Evolutionary conservation across 2,888 invertebrate genomes (phyloP).

Genomic region (Microctonus hyperodae): DNA sequence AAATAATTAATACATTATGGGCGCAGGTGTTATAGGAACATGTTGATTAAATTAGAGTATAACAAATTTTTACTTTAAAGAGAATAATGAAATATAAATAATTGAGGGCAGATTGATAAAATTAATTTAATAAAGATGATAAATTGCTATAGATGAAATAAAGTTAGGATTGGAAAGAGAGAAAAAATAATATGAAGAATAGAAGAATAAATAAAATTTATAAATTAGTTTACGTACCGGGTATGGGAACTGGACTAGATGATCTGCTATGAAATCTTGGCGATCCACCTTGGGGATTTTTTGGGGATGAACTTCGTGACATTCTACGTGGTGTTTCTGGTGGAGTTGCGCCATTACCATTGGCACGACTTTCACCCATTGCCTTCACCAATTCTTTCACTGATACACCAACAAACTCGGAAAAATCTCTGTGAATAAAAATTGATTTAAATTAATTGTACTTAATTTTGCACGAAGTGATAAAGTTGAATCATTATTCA

Average conservation of each 20-base stretch:
- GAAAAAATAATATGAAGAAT: neutral
- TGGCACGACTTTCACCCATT: conserved; percentile 78
- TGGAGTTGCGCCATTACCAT: conserved; percentile 79
- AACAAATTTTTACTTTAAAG: neutral
- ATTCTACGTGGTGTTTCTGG: conserved; percentile 71
- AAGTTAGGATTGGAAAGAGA: neutral
- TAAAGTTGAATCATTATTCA: conserved; percentile 1
- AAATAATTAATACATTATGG: too few relatives aligned
- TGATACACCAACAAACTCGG: conserved; percentile 71
- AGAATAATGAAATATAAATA: conserved; percentile 23
- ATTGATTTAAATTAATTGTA: neutral
- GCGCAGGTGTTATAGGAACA: neutral
- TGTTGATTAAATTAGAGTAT: neutral
- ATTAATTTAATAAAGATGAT: neutral
- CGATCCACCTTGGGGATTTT: conserved; percentile 63
- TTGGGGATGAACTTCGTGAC: conserved; percentile 65
- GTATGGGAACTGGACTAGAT: conserved; percentile 70
- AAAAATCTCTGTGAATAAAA: conserved; percentile 60
- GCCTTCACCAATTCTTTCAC: conserved; percentile 78
- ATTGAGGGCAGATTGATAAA: conserved; percentile 22
- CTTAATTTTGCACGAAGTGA: too few relatives aligned
- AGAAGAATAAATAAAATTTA: neutral
- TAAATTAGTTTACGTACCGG: conserved; percentile 61
- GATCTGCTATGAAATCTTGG: conserved; percentile 66
- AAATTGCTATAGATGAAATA: neutral